Base-by-base conservation (phyloP, 92 coral and sea anemone species). In the Hydrozoanthus gracilis region DNA sequence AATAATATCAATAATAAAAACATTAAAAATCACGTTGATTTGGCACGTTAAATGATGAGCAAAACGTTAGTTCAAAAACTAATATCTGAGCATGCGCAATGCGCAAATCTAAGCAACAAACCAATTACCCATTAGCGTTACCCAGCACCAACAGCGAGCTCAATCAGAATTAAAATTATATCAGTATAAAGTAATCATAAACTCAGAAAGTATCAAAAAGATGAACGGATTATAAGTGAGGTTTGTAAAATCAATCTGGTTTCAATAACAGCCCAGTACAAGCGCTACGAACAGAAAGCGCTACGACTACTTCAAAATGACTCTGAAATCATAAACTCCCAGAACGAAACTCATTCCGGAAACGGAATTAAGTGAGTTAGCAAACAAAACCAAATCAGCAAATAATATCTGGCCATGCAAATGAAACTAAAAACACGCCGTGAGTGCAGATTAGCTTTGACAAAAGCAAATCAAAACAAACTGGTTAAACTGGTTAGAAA, bases 321-420 rank as follows among this genome's bases (percentile, higher is more conserved):
- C 51, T 64, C 73, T 46, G 46, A 79, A 8, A 8, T 16, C 14
- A 45, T 5, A 58, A 16, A 44, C 6, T 64, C 52, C 18, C 14
- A 64, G 55, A 48, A 62, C 44, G 64, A 12, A 55, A 18, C 27
- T 76, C 39, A 16, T 50, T 48, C 47, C 51, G 39, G 8, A 18
- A 5, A 48, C 48, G 3, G 60, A 44, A 44, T 49, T 61, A 79
- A 27, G 3, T 44, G 52, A 14, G 39, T 79, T 79, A 65, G 58
- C 62, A 18, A n/a, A 80, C 85, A 62, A 17, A 47, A 48, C 60
- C 73, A 65, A 27, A 49, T 17, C 45, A 80, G 56, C 60, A 80
- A 60, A 52, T 15, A 44, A 49, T 14, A 79, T 44, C n/a, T 44
- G 56, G 16, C 3, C 44, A 64, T 2, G 74, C 74, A 16, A 80